A percentile compares a stretch with the other conserved stretches of the same genome.
phyloP scores from a whole-genome alignment of 2,113 vertebrate genomes.

The Daubentonia madagascariensis region DNA sequence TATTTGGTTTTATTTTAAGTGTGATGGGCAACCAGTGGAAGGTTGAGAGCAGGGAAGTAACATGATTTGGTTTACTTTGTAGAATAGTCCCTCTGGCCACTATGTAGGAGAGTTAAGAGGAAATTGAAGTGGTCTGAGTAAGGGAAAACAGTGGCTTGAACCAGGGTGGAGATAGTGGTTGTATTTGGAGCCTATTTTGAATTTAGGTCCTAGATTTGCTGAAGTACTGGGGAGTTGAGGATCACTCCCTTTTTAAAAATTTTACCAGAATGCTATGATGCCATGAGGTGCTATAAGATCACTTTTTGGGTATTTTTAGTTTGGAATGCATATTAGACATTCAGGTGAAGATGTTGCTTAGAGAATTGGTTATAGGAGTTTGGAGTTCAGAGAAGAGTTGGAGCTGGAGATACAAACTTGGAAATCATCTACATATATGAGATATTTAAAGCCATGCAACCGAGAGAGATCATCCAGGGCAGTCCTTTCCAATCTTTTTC shows the following conservation, averaged over 20 bases:
- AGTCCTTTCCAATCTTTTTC: neutral
- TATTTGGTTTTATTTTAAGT: neutral
- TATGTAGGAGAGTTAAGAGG: neutral
- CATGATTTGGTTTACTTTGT: neutral
- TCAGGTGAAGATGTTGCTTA: neutral
- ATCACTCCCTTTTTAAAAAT: neutral
- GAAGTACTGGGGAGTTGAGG: neutral
- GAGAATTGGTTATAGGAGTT: neutral
- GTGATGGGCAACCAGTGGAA: neutral
- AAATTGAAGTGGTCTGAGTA: neutral
- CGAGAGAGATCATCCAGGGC: neutral
- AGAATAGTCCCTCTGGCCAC: neutral
- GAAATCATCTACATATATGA: neutral
- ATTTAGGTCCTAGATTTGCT: neutral
- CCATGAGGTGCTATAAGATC: neutral
- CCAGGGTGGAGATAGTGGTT: neutral
- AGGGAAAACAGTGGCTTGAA: neutral
- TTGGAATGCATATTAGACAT: neutral
- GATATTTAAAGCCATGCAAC: neutral
- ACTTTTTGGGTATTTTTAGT: neutral
- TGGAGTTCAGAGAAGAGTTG: neutral
- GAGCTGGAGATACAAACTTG: neutral
- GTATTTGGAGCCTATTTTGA: neutral
- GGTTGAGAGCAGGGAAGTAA: neutral
- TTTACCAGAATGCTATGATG: neutral